Evolutionary conservation across 2,888 invertebrate genomes (phyloP), one percentile per base, ranked within the genome.

Genomic region (Pharmacophagus antenor): DNA sequence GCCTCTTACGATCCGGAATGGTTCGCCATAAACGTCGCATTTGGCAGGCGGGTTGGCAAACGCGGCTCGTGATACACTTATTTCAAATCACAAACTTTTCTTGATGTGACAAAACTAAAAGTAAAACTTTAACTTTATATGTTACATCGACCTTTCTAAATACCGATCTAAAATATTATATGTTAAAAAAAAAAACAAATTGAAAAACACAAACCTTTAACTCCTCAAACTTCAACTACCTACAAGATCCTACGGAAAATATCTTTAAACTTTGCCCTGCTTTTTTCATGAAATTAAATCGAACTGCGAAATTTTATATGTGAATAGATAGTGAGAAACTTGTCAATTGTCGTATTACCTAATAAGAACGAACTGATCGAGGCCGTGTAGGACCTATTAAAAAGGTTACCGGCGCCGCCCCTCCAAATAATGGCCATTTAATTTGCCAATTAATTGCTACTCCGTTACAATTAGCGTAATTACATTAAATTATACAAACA

Each of bases 401-500:
- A 59, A 61, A 61, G 46, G 37, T 47, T 53, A 51, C 56, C 22
- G 56, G 42, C 61, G 23, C 59, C 55, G 51, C 51, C 60, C 55
- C 56, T 12, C 23, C 17, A 37, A 60, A 51, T 56, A 56, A 60
- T 56, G 46, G 37, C 55, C 46, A 31, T 60, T 60, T 60, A 60
- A 60, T 60, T 55, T 55, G 50, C 46, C 61, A 56, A 56, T 61
- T 46, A 61, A 61, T 52, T 56, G 37, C 46, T 56, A 56, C 52
- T 51, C 47, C 17, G 41, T 56, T 61, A 21, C 47, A 56, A 61
- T 61, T 56, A 61, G n/a, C 25, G 46, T 52, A 56, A 60, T 60
- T 51, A 55, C 37, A 31, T 10, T 27, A 50, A 49, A 41, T 49
- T 49, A 49, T 27, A 23, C 17, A 44, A 53, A 5, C 23, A 53